These are phyloP conservation scores for Syrmaticus mikado DNA, from an alignment of 2,113 vertebrate genomes.

Conservation along the genomic window DNA sequence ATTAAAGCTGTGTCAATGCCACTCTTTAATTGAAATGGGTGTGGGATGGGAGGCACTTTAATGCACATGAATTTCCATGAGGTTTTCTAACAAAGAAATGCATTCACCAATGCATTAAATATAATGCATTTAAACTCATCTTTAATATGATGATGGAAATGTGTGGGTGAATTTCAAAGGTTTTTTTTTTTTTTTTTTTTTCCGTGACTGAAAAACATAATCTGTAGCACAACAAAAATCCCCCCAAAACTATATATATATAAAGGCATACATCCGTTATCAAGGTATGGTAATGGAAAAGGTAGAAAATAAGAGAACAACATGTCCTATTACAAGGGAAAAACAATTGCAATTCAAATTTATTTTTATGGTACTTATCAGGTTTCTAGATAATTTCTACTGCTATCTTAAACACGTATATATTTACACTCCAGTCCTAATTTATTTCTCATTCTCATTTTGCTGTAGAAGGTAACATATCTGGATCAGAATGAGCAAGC, in stretches of 20 bases:
- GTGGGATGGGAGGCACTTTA: slow-evolving; percentile 62
- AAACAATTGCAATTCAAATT: no score
- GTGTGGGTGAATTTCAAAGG: neutral
- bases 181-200: no score
- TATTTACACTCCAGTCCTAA: fast-evolving
- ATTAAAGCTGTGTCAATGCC: slow-evolving; percentile 69
- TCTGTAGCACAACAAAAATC: fast-evolving
- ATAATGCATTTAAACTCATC: slow-evolving; percentile 38
- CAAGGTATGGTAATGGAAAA: neutral
- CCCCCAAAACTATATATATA: no score
- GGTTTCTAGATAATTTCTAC: fast-evolving
- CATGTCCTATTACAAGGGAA: no score
- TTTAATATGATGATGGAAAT: slow-evolving; percentile 27
- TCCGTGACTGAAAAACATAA: neutral
- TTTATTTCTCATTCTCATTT: neutral
- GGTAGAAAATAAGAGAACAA: neutral
- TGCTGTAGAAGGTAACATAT: neutral
- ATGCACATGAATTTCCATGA: slow-evolving; percentile 77
- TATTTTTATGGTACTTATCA: neutral
- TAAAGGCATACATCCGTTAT: neutral
- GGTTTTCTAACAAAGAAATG: slow-evolving; percentile 47
- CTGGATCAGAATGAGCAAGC: neutral
- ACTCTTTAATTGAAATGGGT: slow-evolving; percentile 74
- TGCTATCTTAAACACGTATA: neutral
- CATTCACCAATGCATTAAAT: slow-evolving; percentile 48